Percentiles rank a stretch among this genome's conserved stretches.
Evolutionary conservation across 2,797 vertebrate genomes (phyloP).

Genomic region (Cynodonichthys magdalenae): DNA sequence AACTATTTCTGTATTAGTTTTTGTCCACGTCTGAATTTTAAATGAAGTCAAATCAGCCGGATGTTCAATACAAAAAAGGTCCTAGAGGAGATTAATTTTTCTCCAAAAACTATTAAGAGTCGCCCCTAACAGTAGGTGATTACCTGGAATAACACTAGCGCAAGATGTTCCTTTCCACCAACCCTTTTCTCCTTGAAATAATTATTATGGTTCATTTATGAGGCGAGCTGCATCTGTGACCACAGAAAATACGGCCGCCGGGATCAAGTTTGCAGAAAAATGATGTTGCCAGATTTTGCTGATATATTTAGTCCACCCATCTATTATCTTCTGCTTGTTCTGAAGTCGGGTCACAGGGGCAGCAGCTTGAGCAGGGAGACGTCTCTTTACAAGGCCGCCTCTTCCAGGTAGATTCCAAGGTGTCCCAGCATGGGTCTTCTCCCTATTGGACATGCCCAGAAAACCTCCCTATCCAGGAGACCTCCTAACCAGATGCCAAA

Average conservation of each 20-base stretch:
- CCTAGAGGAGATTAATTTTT: not conserved
- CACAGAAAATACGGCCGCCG: not conserved
- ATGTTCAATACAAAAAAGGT: not conserved
- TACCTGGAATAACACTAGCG: not conserved
- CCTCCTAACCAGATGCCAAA: too few relatives aligned
- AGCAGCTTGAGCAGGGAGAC: too few relatives aligned
- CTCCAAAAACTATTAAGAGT: not conserved
- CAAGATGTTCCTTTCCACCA: not conserved
- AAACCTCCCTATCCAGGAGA: too few relatives aligned
- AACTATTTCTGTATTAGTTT: not conserved
- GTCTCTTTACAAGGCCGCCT: too few relatives aligned
- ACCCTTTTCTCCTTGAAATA: not conserved
- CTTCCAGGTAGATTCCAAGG: too few relatives aligned
- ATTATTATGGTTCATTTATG: constrained; percentile 1
- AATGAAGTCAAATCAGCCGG: constrained; percentile 1
- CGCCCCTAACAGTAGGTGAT: not conserved
- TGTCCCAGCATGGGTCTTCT: too few relatives aligned
- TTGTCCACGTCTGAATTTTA: not conserved
- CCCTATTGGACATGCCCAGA: too few relatives aligned
- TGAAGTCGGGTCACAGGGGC: too few relatives aligned
- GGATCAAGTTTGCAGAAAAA: not conserved
- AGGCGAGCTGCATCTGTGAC: not conserved
- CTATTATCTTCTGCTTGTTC: too few relatives aligned
- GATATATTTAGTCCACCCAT: not conserved
- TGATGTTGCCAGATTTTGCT: not conserved